Conservation (phyloP, 2,113 vertebrate species). For the Malurus melanocephalus region DNA sequence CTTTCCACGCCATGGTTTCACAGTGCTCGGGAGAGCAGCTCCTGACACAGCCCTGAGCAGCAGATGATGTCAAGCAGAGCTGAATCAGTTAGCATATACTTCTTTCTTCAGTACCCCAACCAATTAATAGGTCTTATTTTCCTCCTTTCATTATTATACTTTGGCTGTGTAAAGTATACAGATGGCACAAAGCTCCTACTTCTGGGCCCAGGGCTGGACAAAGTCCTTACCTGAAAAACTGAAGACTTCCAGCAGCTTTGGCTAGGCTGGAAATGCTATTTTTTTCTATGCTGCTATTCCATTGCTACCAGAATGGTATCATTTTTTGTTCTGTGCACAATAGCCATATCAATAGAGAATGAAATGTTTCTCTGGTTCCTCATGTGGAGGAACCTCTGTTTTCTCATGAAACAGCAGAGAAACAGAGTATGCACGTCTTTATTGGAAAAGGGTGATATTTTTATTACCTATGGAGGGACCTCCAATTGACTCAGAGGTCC, state of each 20-base stretch:
- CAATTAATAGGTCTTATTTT: background rate
- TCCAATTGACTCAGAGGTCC: background rate
- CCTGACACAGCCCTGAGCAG: background rate
- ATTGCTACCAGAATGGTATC: background rate
- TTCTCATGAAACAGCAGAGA: background rate
- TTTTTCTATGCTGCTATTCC: background rate
- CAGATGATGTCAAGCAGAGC: accelerated
- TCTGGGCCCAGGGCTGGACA: background rate
- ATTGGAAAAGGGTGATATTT: background rate
- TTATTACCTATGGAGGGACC: background rate
- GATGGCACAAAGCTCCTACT: background rate
- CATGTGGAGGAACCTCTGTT: too few species aligned
- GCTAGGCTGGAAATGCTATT: background rate
- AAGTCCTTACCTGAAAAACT: background rate
- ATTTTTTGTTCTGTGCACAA: background rate
- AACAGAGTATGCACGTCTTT: background rate
- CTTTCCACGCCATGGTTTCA: accelerated
- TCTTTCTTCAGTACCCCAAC: background rate
- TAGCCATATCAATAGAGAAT: background rate
- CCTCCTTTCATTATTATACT: background rate
- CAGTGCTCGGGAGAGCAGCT: accelerated
- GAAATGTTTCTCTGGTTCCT: background rate
- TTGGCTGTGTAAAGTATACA: background rate
- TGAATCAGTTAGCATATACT: background rate
- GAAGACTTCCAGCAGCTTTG: background rate